Base-by-base conservation (phyloP, 2,113 vertebrate species). In the Parus major region DNA sequence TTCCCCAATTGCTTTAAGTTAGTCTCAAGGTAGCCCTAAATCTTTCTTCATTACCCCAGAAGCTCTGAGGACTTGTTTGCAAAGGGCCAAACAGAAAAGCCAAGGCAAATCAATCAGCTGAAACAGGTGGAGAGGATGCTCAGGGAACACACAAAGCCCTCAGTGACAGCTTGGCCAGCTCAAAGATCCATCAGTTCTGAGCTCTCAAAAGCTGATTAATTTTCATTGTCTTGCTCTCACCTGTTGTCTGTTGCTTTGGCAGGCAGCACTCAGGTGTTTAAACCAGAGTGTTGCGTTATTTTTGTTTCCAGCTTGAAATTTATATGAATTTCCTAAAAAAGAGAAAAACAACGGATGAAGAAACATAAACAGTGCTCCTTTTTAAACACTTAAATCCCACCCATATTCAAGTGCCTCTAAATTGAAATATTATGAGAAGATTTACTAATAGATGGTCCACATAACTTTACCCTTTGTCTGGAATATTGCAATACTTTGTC, bases 211-310 rank as follows among this genome's bases (percentile, higher is more conserved):
- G 50, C 23, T 68, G 29, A 4, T 11, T 63, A n/a, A 41, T 83
- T 31, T 29, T 11, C 35, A 44, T 0, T 8, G 10, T 1, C 52
- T 44, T 60, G 25, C 3, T 66, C 97, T 98, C 96, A 99, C 99
- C 99, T 99, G 99, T 95, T 99, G 99, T 95, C 98, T 99, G 98
- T 99, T 99, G 97, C 99, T 99, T 98, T 99, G 99, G 98, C 99
- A 99, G 94, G 99, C 99, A 82, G 98, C 98, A 82, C 99, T 99
- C 97, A 99, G 96, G 95, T 99, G 99, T 97, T 99, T 99, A 95
- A 99, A 99, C 99, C 99, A 99, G n/a, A 99, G 97, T 98, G 98
- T 97, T 25, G 99, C 99, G 14, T 99, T 99, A 98, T 98, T 99
- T 96, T 98, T 98, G 97, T 98, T 99, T 87, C 99, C 99, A 86